Evolutionary conservation across 2,888 invertebrate genomes (phyloP).

Genomic region (Drosophila robusta): DNA sequence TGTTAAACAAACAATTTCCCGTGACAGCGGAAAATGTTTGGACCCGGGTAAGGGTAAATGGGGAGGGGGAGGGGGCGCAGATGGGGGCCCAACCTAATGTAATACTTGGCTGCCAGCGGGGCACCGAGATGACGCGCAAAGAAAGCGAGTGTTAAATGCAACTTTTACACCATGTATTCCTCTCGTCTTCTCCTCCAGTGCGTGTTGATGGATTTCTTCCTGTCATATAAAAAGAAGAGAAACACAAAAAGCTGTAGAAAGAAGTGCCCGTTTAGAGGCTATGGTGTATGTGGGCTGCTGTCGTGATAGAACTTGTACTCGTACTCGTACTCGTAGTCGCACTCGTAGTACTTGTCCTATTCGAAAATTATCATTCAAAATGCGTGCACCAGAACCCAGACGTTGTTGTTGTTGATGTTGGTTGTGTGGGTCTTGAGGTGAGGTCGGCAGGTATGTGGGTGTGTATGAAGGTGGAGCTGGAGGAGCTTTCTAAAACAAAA

Average conservation of each 20-base stretch:
- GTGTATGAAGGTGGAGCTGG: conserved; percentile 7
- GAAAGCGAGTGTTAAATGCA: conserved; percentile 78
- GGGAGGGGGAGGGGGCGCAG: not conserved
- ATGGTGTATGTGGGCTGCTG: conserved; percentile 50
- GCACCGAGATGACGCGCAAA: conserved; percentile 65
- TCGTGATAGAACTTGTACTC: conserved; percentile 58
- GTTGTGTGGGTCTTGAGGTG: conserved; percentile 14
- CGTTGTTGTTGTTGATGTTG: not conserved
- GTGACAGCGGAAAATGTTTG: conserved; percentile 76
- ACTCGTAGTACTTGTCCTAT: conserved; percentile 20
- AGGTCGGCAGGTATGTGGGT: conserved; percentile 28
- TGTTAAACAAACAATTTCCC: conserved; percentile 81
- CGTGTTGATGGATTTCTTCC: conserved; percentile 79
- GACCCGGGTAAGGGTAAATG: not conserved
- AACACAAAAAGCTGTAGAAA: conserved; percentile 24
- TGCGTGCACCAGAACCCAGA: conserved; percentile 32
- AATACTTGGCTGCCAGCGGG: conserved; percentile 26
- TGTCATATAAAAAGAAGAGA: conserved; percentile 62
- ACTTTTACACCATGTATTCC: conserved; percentile 58
- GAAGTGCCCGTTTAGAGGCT: conserved; percentile 37
- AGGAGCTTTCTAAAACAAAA: conserved; percentile 9
- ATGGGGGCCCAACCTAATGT: conserved; percentile 44
- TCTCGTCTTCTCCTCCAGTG: conserved; percentile 28
- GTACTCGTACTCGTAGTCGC: conserved; percentile 11
- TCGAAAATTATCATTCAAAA: conserved; percentile 61